Base-by-base conservation (phyloP, 2,113 vertebrate species). In the Australoheros scitulus region DNA sequence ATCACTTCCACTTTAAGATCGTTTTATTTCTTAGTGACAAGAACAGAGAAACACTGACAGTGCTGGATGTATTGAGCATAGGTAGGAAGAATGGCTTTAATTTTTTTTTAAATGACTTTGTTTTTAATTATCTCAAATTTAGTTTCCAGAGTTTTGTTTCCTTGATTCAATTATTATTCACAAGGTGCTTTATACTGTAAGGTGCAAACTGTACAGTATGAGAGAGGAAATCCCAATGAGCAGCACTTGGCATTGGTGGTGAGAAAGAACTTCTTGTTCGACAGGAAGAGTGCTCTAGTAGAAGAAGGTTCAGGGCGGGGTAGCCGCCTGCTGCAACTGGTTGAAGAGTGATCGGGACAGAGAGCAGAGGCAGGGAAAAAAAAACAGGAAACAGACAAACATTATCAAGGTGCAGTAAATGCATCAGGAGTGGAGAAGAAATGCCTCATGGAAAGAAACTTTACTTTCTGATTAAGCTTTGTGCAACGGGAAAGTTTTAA, bases 301-400 rank as follows among this genome's bases (percentile, higher is more conserved):
- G 22, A 0, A 36, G 36, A 43, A n/a, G 36, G n/a, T 15, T 41
- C 13, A 15, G 4, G 36, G 61, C 15, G 50, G 7, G 17, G n/a
- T 11, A 24, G 36, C 36, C n/a, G 24, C 22, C 36, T 38, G 36
- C 36, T 38, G 38, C 7, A 2, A 24, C 2, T 65, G 38, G 14
- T 43, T 65, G 63, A 11, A 17, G n/a, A n/a, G n/a, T n/a, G n/a
- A n/a, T n/a, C n/a, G n/a, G n/a, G n/a, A n/a, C n/a, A n/a, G n/a
- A n/a, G n/a, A n/a, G n/a, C n/a, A 0, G 38, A 8, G 15, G 32
- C 13, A 14, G 11, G 50, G n/a, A n/a, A n/a, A 70, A 24, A 50
- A 29, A 29, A 29, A 29, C 26, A 29, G 26, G 26, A 41, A 70
- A 41, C 15, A 50, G 64, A 50, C 14, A 2, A 50, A 50, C 13